phyloP scores from a whole-genome alignment of 30 jellyfish, hydroid and myxozoan genomes.

The Turritopsis rubra region DNA sequence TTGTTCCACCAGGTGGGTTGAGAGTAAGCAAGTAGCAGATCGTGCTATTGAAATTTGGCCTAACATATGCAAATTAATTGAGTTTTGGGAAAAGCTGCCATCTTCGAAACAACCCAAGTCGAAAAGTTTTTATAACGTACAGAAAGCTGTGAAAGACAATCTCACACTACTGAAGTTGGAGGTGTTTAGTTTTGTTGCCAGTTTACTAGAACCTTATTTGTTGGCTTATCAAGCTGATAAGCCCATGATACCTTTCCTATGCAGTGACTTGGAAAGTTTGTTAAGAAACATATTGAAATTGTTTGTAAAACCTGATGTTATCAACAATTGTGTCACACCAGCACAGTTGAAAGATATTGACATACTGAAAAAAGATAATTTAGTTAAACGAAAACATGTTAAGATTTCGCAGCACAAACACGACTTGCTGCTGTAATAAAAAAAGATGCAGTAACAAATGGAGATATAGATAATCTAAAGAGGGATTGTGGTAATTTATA shows the following conservation, averaged over 20 bases:
- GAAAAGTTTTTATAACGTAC: slow-evolving; percentile 3
- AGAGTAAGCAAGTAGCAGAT: too few species aligned
- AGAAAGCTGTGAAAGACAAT: slow-evolving; percentile 20
- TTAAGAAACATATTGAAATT: background rate
- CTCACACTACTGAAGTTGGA: slow-evolving; percentile 7
- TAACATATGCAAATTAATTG: slow-evolving; percentile 4
- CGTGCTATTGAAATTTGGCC: too few species aligned
- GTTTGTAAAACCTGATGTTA: slow-evolving; percentile 21
- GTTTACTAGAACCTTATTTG: too few species aligned
- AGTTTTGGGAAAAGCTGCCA: slow-evolving; percentile 13
- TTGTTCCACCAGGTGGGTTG: too few species aligned
- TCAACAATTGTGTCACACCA: background rate
- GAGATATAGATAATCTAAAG: background rate
- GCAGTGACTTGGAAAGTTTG: too few species aligned
- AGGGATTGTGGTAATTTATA: background rate
- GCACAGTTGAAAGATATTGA: slow-evolving; percentile 4
- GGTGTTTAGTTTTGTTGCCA: too few species aligned
- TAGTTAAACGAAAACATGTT: background rate
- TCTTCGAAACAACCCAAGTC: slow-evolving; percentile 14
- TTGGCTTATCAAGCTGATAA: slow-evolving; percentile 14
- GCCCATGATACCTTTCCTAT: slow-evolving; percentile 16
- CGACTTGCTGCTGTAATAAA: background rate
- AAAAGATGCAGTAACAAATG: slow-evolving; percentile 2
- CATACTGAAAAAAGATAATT: background rate
- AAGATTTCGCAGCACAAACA: background rate